Evolutionary conservation across 2,888 invertebrate species (phyloP), one percentile per base, ranked within the genome.

Genomic region (Apodemia mormo): DNA sequence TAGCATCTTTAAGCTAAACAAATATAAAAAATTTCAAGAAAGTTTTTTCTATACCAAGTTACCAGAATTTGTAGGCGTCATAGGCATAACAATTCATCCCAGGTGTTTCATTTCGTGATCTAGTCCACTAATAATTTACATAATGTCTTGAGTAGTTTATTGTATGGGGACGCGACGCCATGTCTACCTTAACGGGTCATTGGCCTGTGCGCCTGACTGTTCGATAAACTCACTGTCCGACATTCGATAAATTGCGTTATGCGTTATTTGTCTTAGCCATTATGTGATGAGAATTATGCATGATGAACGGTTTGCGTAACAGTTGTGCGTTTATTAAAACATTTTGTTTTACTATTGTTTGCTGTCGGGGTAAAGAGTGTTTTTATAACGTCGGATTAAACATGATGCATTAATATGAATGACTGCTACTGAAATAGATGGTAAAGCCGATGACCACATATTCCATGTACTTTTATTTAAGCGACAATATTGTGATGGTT

Each of bases 111-210:
- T 52, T n/a, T 52, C 52, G n/a, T 52, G 52, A 52, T 52, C 52
- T 52, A 52, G n/a, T 22, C 52, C n/a, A 52, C 52, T 52, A 52
- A 22, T 49, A 5, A 61, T 33, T 61, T 37, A 61, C 61, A 33
- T 61, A 61, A 61, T 33, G 61, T 61, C 61, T 61, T 61, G 49
- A 52, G 82, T 84, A 80, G 78, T 61, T 33, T 7, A 33, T 61
- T 33, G 61, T 61, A 61, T 33, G 61, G 61, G 61, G 61, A 33
- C 61, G 37, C 86, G 87, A 85, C 89, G 88, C 87, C 86, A 85
- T 86, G 91, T 90, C 90, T 90, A 82, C 84, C 78, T 80, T 78
- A 77, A 73, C 80, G 78, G 91, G 86, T 88, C 85, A 84, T 80
- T 76, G 87, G 77, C 85, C 90, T 77, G 80, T n/a, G 61, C 12